These are phyloP conservation scores for Drosophila leonis DNA, from an alignment of 2,888 invertebrate species.

Conservation along the genomic window DNA sequence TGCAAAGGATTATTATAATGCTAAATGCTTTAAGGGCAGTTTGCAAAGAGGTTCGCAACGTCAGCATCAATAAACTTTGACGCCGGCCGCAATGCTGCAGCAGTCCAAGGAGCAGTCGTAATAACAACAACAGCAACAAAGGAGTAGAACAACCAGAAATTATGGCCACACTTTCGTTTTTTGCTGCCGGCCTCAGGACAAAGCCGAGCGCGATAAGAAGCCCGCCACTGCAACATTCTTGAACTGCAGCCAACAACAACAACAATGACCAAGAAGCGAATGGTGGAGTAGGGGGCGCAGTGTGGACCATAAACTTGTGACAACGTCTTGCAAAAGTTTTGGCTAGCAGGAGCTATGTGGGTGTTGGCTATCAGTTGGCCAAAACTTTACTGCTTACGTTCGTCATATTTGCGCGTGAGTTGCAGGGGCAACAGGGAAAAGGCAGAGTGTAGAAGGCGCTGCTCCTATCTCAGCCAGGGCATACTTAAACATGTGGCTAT, in stretches of 20 bases:
- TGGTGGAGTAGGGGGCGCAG: constrained; percentile 23
- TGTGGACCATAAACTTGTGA: constrained; percentile 75
- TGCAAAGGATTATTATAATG: constrained; percentile 34
- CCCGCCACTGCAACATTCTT: constrained; percentile 66
- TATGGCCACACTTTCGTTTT: constrained; percentile 80
- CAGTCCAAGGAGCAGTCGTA: constrained; percentile 20
- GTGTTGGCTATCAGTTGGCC: constrained; percentile 78
- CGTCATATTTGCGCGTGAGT: constrained; percentile 80
- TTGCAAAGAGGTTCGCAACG: constrained; percentile 40
- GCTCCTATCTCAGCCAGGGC: constrained; percentile 44
- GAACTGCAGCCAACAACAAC: constrained; percentile 69
- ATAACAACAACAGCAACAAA: not conserved
- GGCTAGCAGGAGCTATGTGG: constrained; percentile 60
- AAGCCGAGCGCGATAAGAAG: constrained; percentile 64
- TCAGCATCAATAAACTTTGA: constrained; percentile 73
- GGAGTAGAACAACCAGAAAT: constrained; percentile 55
- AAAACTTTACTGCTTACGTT: constrained; percentile 81
- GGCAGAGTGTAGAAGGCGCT: constrained; percentile 5
- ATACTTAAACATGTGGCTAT: constrained; percentile 58
- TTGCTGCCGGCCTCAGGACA: constrained; percentile 60
- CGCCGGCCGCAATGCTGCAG: constrained; percentile 44
- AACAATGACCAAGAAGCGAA: constrained; percentile 12
- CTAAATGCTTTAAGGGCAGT: constrained; percentile 36
- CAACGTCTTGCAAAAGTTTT: constrained; percentile 70
- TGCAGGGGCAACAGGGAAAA: constrained; percentile 10